Evolutionary conservation across 2,888 invertebrate genomes (phyloP), one percentile per base, ranked within the genome.

Genomic region (Sphaerophoria taeniata): DNA sequence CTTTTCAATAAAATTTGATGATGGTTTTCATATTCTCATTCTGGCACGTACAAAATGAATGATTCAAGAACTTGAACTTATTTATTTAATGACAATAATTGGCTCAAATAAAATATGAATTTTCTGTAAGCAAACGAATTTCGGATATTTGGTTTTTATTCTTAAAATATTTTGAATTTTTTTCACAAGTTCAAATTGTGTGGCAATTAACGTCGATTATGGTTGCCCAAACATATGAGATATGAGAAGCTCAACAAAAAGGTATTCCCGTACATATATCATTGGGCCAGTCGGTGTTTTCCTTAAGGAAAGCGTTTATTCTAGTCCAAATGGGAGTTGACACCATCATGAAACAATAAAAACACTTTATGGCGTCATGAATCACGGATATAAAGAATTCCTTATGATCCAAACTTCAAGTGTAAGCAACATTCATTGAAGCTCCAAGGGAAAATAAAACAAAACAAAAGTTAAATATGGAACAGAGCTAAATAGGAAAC

Each of bases 281-380:
- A 24, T 24, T 24, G 2, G 1, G 24, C 1, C 24, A 24, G 2
- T 56, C 2, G 9, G 24, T 33, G 31, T 71, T 55, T 61, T 51
- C 39, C 16, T n/a, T 60, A 39, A 65, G 53, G 45, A 51, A 45
- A 60, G 39, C 58, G 39, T 60, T 56, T 53, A 31, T 39, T 31
- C 61, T 14, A 55, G 60, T 76, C 67, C 65, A 79, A 75, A 51
- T 63, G 47, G 60, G 55, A 63, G 63, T 45, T 77, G 76, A 85
- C 85, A 81, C 73, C 56, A 49, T 24, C 24, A 24, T 51, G 55
- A 31, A 69, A 58, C 58, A 36, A 76, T 76, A 77, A 82, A 77
- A 82, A 70, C 67, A 82, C 71, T 78, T 86, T 78, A 86, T 60
- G 77, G 71, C 55, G 55, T 61, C 78, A 71, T 82, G 81, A 82